Evolutionary conservation across 92 coral and sea anemone species (phyloP), one percentile per base, ranked within the genome.

Genomic region (Palythoa grandis): DNA sequence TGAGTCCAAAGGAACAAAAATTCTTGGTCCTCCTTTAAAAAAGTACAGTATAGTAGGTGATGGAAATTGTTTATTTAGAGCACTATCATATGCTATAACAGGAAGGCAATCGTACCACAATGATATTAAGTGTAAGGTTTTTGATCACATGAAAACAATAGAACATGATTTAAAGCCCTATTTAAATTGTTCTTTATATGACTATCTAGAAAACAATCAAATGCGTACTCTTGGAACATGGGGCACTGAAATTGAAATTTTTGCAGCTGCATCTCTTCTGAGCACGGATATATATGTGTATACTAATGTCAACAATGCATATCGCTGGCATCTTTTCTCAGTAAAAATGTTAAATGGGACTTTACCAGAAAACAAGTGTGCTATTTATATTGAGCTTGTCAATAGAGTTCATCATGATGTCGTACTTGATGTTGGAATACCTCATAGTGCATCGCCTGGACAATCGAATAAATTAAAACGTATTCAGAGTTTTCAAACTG

Each of bases 161-260:
- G 60, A 54, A 54, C 1, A 54, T 54, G 14, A 54, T 2, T 54
- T 54, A 14, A 10, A 54, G 7, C 60, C 60, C 12, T 11, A 54
- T 14, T 10, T 54, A 11, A 61, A 61, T 8, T 61, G 68, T 23
- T 61, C 29, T 61, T 1, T 61, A 0, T 23, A 61, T 16, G 3
- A 61, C 0, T 61, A 61, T 7, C 2, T 61, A 19, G 6, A 19
- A 61, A 61, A 0, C 7, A 61, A 6, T 19, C 2, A 24, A 25
- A 87, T 87, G 89, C 66, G 50, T 24, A 7, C 7, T 74, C 79
- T 48, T 43, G 60, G 77, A 29, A 86, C 75, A 63, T 84, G 88
- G 88, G 88, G 79, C 2, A 83, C 88, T 71, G 91, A 88, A 23
- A 88, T 83, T 77, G 91, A 88, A 24, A 87, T 79, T 50, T 87